A percentile compares a stretch with the other conserved stretches of the same genome.
These are phyloP conservation scores for Kradibia gibbosae DNA, from an alignment of 1,140 invertebrate species.

Conservation along the genomic window DNA sequence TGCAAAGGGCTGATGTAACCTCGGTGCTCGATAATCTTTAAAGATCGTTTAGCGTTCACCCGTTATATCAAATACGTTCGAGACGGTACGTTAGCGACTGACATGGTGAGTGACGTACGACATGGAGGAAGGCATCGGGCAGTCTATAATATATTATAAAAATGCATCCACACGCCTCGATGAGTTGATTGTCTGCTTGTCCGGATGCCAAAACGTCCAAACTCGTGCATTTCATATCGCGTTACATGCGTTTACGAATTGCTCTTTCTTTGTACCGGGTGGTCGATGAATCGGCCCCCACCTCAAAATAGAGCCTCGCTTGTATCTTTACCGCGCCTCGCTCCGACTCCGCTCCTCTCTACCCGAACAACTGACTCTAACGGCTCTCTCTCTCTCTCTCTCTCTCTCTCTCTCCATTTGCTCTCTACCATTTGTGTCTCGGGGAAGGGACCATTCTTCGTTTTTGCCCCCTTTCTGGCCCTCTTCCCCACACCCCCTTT, in stretches of 20 bases:
- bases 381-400: too few relatives aligned
- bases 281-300: slow-evolving; percentile 63
- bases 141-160: slow-evolving; percentile 75
- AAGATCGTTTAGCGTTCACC: slow-evolving; percentile 64
- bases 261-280: slow-evolving; percentile 62
- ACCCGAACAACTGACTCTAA: not conserved
- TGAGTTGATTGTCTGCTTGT: slow-evolving; percentile 74
- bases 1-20: not conserved
- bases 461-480: too few relatives aligned
- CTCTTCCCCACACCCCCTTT: too few relatives aligned
- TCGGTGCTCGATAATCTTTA: not conserved
- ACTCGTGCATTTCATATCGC: slow-evolving; percentile 72
- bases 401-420: too few relatives aligned
- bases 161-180: slow-evolving; percentile 73
- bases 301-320: slow-evolving; percentile 34
- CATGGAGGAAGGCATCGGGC: slow-evolving; percentile 70
- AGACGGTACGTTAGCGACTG: slow-evolving; percentile 73
- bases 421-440: not conserved
- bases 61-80: slow-evolving; percentile 72
- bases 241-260: slow-evolving; percentile 67
- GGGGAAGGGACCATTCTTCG: not conserved
- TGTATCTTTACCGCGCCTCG: slow-evolving; percentile 49
- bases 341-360: not conserved
- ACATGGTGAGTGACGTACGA: slow-evolving; percentile 73
- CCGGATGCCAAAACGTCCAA: slow-evolving; percentile 73